These are phyloP conservation scores for Vipera ursinii DNA, from an alignment of 2,797 vertebrate species.

Conservation along the genomic window DNA sequence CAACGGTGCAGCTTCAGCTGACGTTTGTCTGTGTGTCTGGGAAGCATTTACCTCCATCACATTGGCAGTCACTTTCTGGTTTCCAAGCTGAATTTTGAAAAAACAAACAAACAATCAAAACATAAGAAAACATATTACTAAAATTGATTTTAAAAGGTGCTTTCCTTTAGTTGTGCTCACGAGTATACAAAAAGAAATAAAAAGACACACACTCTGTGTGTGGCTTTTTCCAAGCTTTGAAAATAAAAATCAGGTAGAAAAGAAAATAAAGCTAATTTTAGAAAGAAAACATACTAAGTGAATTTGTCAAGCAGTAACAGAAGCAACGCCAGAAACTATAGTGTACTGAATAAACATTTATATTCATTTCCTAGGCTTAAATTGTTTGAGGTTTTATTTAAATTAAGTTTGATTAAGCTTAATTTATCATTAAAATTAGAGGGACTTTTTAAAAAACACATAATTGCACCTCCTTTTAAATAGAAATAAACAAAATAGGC, in stretches of 20 bases:
- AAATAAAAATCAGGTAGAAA: slow-evolving; percentile 61
- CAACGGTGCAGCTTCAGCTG: slow-evolving; percentile 74
- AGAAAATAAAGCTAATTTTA: slow-evolving; percentile 60
- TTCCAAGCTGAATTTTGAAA: slow-evolving; percentile 75
- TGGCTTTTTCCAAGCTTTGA: slow-evolving; percentile 35
- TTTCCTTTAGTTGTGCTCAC: slow-evolving; percentile 55
- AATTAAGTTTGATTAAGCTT: slow-evolving; percentile 20
- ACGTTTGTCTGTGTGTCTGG: slow-evolving; percentile 72
- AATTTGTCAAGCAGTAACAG: slow-evolving; percentile 47
- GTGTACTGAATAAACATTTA: slow-evolving; percentile 46
- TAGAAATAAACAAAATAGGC: not conserved
- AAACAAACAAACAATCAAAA: slow-evolving; percentile 68
- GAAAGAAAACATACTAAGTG: slow-evolving; percentile 46
- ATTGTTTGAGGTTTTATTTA: not conserved
- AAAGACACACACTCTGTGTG: slow-evolving; percentile 13
- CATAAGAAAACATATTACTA: slow-evolving; percentile 73
- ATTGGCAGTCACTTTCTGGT: slow-evolving; percentile 70
- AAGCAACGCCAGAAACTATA: slow-evolving; percentile 63
- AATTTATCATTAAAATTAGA: slow-evolving; percentile 10
- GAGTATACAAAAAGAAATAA: slow-evolving; percentile 39
- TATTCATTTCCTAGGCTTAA: slow-evolving; percentile 20
- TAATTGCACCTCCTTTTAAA: slow-evolving; percentile 5
- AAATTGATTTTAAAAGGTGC: slow-evolving; percentile 51
- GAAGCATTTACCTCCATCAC: slow-evolving; percentile 74
- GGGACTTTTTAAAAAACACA: not conserved